Percentiles rank a stretch among this genome's conserved stretches.
These are phyloP conservation scores for Diaperis boleti DNA, from an alignment of 2,888 invertebrate genomes.

Conservation along the genomic window DNA sequence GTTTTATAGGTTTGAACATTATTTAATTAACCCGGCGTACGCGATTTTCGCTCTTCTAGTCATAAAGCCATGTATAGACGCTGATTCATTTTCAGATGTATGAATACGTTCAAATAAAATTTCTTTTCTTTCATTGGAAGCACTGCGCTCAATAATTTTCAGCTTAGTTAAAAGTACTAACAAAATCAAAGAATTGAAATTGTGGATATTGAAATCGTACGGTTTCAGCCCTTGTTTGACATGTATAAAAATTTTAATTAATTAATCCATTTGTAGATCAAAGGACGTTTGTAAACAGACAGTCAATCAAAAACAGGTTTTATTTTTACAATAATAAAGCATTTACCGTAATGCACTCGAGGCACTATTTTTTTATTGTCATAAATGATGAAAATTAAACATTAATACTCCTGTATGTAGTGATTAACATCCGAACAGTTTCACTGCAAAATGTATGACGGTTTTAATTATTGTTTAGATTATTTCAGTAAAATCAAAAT, in stretches of 20 bases:
- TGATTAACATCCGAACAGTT: constrained; percentile 8
- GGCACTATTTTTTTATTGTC: not conserved
- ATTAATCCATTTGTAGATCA: constrained; percentile 12
- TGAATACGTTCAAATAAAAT: not conserved
- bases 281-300: constrained; percentile 1
- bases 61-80: too few relatives aligned
- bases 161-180: too few relatives aligned
- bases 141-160: too few relatives aligned
- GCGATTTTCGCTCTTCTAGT: not conserved
- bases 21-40: constrained; percentile 1
- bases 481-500: constrained; percentile 3
- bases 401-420: constrained; percentile 19
- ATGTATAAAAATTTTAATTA: constrained; percentile 10
- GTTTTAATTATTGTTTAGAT: constrained; percentile 22
- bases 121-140: not conserved
- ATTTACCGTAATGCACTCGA: not conserved
- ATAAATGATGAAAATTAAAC: constrained; percentile 2
- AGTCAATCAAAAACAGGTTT: not conserved
- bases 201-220: not conserved
- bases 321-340: not conserved
- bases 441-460: not conserved
- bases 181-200: not conserved
- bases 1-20: constrained; percentile 4
- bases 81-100: not conserved
- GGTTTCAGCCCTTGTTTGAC: constrained; percentile 1